Base-by-base conservation (phyloP, 2,888 invertebrate genomes). In the Epinotia demarniana region DNA sequence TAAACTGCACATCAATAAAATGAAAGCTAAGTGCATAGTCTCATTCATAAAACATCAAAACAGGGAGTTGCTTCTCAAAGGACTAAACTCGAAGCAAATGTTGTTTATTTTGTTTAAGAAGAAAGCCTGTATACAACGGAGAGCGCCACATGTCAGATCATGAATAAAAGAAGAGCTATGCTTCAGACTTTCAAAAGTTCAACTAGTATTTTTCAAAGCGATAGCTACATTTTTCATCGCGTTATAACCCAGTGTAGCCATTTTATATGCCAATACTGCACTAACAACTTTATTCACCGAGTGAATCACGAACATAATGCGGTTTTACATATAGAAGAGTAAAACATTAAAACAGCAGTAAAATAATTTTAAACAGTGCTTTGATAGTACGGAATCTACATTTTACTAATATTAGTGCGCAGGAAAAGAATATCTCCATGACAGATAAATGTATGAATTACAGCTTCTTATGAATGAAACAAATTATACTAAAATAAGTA, bases 131-230 rank as follows among this genome's bases (percentile, higher is more conserved):
- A 88, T 88, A 93, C 91, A 90, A 89, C 89, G 87, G 82, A 84
- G 89, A 88, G 88, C 89, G 90, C 92, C 93, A 93, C 92, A 93
- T 93, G 93, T 93, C 91, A 90, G 91, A 87, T 82, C 89, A 93
- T 93, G 93, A 93, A 93, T 93, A 93, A 93, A 93, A 93, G 89
- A 93, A 89, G 89, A 93, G 90, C 90, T 87, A 90, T 89, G 90
- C 91, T 91, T 89, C 91, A 92, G 92, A 92, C 91, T 93, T 92
- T 91, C 87, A 90, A 89, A 92, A 93, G 88, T 93, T 91, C 83
- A 84, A 84, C 84, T 87, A 83, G 87, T 88, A 92, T 92, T 92
- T 91, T 92, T 91, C 89, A 89, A 87, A 87, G 89, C 85, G 81
- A 85, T 88, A 85, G 82, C 79, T 85, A 87, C 83, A 89, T 88